phyloP scores from a whole-genome alignment of 2,888 invertebrate genomes.

The Cotesia congregata region DNA sequence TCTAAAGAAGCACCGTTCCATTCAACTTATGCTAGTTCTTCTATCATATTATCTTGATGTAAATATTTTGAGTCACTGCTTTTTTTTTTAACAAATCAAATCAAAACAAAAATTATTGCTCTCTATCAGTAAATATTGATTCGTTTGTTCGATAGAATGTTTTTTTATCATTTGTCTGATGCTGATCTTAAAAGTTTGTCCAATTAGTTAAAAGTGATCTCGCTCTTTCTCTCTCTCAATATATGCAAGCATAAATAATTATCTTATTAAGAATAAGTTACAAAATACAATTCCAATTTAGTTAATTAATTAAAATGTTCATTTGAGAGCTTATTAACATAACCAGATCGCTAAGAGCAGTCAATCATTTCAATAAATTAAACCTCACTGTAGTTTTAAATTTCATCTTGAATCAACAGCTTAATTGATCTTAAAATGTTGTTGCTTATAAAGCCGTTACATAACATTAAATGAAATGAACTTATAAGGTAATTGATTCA shows the following conservation, averaged over 20 bases:
- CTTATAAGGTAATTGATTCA: conserved; percentile 50
- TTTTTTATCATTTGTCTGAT: too few relatives aligned
- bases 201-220: too few relatives aligned
- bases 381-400: conserved; percentile 11
- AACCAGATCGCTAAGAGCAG: background rate
- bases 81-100: background rate
- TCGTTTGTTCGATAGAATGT: background rate
- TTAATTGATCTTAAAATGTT: conserved; percentile 46
- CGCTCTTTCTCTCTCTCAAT: too few relatives aligned
- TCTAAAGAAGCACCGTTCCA: conserved; percentile 3
- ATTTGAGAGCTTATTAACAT: background rate
- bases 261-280: background rate
- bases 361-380: background rate
- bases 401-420: conserved; percentile 42
- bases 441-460: conserved; percentile 26
- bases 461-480: conserved; percentile 40
- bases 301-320: background rate
- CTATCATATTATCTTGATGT: conserved; percentile 1
- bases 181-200: too few relatives aligned
- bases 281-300: background rate
- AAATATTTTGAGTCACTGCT: background rate
- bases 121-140: background rate
- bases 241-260: too few relatives aligned
- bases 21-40: background rate
- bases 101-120: background rate